These are phyloP conservation scores for Prionailurus viverrinus DNA, from an alignment of 2,113 vertebrate genomes.

Conservation along the genomic window DNA sequence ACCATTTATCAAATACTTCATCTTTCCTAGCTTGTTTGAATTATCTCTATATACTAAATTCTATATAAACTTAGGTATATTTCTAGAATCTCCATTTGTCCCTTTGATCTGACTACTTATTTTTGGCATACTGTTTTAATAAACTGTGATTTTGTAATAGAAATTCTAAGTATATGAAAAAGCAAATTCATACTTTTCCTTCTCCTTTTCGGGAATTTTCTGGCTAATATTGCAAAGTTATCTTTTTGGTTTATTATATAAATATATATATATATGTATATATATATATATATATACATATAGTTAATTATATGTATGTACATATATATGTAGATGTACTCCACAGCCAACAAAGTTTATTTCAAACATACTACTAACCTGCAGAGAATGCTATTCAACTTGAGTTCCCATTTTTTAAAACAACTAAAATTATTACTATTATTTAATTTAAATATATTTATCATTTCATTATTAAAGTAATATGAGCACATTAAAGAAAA, in stretches of 20 bases:
- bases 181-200: background rate
- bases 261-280: background rate
- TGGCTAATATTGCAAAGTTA: background rate
- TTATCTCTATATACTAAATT: background rate
- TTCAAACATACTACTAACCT: background rate
- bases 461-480: background rate
- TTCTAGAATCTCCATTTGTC: background rate
- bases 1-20: background rate
- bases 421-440: background rate
- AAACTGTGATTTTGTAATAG: background rate
- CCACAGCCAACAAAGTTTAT: background rate
- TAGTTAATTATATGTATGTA: background rate
- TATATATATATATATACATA: background rate
- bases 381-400: background rate
- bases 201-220: background rate
- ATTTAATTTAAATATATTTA: background rate
- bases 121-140: background rate
- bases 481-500: background rate
- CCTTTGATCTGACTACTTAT: background rate
- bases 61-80: background rate
- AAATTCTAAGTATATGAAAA: background rate
- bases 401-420: background rate
- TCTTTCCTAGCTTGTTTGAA: background rate
- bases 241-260: background rate
- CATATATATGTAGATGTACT: background rate